A percentile compares a stretch with the other conserved stretches of the same genome.
These are phyloP conservation scores for Cotesia chilonis DNA, from an alignment of 1,140 invertebrate genomes.

Conservation along the genomic window DNA sequence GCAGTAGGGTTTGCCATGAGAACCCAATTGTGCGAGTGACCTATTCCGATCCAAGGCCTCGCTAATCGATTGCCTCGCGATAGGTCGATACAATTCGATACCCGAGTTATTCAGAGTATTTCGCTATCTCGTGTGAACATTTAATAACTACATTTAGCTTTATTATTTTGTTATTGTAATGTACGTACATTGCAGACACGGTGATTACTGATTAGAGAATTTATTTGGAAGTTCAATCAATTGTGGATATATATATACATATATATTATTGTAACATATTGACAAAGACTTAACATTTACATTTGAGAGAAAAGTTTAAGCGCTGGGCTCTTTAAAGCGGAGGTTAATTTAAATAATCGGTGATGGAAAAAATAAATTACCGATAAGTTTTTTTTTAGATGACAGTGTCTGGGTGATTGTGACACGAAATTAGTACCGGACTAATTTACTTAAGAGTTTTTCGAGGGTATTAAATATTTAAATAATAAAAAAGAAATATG, in stretches of 20 bases:
- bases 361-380: neutral
- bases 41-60: conserved; percentile 41
- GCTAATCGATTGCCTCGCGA: conserved; percentile 38
- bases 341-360: neutral
- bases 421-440: neutral
- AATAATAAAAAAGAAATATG: neutral
- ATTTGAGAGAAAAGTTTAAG: too few relatives aligned
- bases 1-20: conserved; percentile 1
- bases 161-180: too few relatives aligned
- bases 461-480: neutral
- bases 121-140: conserved; percentile 7
- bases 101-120: neutral
- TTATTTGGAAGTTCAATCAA: too few relatives aligned
- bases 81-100: conserved; percentile 26
- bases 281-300: too few relatives aligned
- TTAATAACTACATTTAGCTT: too few relatives aligned
- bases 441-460: neutral
- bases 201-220: too few relatives aligned
- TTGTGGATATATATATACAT: too few relatives aligned
- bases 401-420: too few relatives aligned
- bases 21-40: conserved; percentile 36
- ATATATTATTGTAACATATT: too few relatives aligned
- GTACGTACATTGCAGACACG: too few relatives aligned
- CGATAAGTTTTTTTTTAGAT: neutral
- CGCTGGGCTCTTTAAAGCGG: too few relatives aligned